A percentile compares a stretch with the other conserved stretches of the same genome.
These are phyloP conservation scores for Uria aalge DNA, from an alignment of 2,113 vertebrate species.

Conservation along the genomic window DNA sequence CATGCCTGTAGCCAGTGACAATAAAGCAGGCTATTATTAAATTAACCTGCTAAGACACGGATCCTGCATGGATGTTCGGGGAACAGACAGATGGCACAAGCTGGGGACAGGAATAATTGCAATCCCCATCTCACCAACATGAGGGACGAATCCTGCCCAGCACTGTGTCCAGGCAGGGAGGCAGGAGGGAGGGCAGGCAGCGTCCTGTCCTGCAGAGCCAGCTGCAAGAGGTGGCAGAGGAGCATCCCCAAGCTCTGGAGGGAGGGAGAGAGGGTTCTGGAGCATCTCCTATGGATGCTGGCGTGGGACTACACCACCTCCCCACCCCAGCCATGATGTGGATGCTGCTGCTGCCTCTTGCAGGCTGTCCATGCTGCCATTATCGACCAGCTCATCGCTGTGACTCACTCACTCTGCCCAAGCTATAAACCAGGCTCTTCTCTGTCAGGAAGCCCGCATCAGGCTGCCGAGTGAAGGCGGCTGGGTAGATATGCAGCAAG, in stretches of 20 bases:
- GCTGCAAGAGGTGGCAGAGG: neutral
- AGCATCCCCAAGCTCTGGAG: neutral
- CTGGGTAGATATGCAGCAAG: neutral
- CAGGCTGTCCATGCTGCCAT: neutral
- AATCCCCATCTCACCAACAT: neutral
- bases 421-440: neutral
- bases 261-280: neutral
- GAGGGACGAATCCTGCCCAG: neutral
- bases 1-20: constrained; percentile 1
- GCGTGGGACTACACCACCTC: neutral
- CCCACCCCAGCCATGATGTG: rapidly evolving
- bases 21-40: constrained; percentile 23
- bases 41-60: constrained; percentile 33
- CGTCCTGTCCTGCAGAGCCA: neutral
- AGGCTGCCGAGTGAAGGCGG: neutral
- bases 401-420: neutral
- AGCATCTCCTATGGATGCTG: neutral
- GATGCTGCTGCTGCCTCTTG: neutral
- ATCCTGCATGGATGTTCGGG: neutral
- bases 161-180: neutral
- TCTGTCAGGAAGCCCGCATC: neutral
- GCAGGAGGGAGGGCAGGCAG: neutral
- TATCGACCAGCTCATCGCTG: neutral
- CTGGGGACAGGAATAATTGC: neutral
- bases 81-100: constrained; percentile 9